Conservation (phyloP, 1,140 invertebrate genomes). For the Bombus confusus region DNA sequence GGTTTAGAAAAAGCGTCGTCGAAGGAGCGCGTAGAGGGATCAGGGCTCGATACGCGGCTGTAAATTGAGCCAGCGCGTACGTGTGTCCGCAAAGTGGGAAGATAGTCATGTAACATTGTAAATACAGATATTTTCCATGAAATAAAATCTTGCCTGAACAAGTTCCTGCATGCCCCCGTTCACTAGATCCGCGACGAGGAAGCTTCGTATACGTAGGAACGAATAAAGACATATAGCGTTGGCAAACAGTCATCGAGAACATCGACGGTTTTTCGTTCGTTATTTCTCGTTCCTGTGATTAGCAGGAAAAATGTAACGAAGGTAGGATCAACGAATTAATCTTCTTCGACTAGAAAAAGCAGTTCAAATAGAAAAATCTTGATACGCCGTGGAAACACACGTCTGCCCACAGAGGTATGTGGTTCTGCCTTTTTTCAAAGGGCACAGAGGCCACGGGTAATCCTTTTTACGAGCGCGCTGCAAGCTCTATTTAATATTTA, state of each 20-base stretch:
- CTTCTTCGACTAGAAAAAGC: too few relatives aligned
- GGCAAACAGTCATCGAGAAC: background rate
- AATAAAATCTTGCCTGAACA: slow-evolving; percentile 79
- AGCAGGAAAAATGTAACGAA: too few relatives aligned
- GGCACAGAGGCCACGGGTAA: slow-evolving; percentile 67
- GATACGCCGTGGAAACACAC: background rate
- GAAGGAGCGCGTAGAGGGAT: too few relatives aligned
- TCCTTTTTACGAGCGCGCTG: slow-evolving; percentile 78
- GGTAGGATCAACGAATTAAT: background rate
- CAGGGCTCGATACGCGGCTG: slow-evolving; percentile 7
- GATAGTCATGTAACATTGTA: slow-evolving; percentile 77
- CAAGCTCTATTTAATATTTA: slow-evolving; percentile 81
- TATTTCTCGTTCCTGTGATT: background rate
- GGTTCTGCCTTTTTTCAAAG: slow-evolving; percentile 32
- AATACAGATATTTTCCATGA: slow-evolving; percentile 82
- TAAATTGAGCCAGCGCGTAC: slow-evolving; percentile 23
- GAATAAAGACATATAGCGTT: background rate
- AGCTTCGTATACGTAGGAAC: too few relatives aligned
- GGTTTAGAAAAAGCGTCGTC: too few relatives aligned
- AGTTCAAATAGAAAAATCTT: slow-evolving; percentile 29
- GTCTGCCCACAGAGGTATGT: background rate
- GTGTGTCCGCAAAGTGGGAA: slow-evolving; percentile 28
- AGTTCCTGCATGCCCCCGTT: slow-evolving; percentile 68
- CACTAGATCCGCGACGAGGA: background rate
- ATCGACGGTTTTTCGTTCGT: background rate